Evolutionary conservation across 2,888 invertebrate genomes (phyloP).

Genomic region (Ariolimax columbianus): DNA sequence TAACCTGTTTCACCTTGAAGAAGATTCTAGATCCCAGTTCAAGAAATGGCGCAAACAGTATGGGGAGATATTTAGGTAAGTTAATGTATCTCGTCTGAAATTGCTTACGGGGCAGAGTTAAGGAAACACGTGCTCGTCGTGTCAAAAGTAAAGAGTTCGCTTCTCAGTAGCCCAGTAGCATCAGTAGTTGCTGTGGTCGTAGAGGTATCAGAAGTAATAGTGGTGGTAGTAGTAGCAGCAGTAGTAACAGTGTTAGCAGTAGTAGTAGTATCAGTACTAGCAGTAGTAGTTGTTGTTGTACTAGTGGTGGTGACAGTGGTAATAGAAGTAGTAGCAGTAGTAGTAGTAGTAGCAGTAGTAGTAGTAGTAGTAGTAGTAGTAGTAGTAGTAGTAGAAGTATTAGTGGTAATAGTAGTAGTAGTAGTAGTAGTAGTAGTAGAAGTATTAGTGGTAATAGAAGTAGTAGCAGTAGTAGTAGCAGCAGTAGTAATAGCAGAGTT

Average conservation of each 20-base stretch:
- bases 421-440: slow-evolving; percentile 4
- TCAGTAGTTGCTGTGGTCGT: background rate
- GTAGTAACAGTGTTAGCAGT: background rate
- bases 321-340: no score
- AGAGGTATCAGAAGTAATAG: background rate
- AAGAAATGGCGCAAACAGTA: background rate
- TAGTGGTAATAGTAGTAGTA: background rate
- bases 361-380: background rate
- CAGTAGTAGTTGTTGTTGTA: no score
- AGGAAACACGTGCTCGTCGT: no score
- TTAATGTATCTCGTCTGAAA: background rate
- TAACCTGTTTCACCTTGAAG: background rate
- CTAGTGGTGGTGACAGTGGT: no score
- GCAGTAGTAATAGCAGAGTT: background rate
- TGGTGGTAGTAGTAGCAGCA: background rate
- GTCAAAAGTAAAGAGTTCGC: background rate
- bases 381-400: background rate
- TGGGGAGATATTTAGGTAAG: slow-evolving; percentile 6
- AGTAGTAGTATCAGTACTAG: background rate
- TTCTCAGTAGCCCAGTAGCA: background rate
- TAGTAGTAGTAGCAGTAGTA: no score
- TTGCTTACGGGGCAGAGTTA: no score
- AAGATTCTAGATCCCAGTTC: slow-evolving; percentile 31
- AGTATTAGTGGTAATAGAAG: background rate
- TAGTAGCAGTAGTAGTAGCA: slow-evolving; percentile 12